phyloP scores from a whole-genome alignment of 2,113 vertebrate species.

The Calonectris borealis region DNA sequence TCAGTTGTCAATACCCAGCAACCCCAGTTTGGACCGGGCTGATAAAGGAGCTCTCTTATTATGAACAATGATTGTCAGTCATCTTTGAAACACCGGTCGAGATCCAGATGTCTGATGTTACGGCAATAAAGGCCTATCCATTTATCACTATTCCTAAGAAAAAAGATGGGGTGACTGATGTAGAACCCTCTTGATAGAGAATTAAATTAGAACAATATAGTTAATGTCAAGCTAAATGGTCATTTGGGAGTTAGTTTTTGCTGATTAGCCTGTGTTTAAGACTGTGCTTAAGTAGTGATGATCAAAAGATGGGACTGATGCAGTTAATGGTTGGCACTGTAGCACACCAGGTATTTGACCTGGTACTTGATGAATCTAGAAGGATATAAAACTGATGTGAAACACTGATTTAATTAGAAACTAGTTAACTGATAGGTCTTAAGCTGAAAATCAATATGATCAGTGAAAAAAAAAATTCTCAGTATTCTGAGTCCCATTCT shows the following conservation, averaged over 20 bases:
- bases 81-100: neutral
- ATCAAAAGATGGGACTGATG: neutral
- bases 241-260: neutral
- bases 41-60: neutral
- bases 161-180: neutral
- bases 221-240: neutral
- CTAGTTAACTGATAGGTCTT: neutral
- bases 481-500: neutral
- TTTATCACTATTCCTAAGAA: neutral
- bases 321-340: neutral
- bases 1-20: neutral
- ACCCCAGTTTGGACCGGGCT: neutral
- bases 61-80: fast-evolving
- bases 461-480: neutral
- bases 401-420: neutral
- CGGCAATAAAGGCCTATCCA: neutral
- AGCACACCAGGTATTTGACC: neutral
- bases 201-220: neutral
- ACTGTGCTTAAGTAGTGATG: neutral
- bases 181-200: neutral
- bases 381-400: neutral
- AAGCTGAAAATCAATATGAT: neutral
- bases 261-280: neutral
- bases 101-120: neutral
- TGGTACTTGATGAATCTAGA: neutral